These are phyloP conservation scores for Priapulus caudatus DNA, from an alignment of 2,888 invertebrate genomes.

Conservation along the genomic window DNA sequence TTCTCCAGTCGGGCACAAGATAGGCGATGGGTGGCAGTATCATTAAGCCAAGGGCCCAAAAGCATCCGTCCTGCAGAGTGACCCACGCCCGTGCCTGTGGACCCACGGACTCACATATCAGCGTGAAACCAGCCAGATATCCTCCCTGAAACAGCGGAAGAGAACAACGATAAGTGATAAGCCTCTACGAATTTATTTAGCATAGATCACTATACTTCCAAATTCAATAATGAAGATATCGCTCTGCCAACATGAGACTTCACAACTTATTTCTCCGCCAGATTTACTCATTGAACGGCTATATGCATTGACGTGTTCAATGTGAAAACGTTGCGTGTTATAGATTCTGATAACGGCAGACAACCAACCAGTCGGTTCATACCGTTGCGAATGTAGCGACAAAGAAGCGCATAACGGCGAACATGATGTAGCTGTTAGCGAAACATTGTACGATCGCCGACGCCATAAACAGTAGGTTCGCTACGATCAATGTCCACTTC, in stretches of 20 bases:
- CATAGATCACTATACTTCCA: too few species aligned
- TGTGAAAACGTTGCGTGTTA: too few species aligned
- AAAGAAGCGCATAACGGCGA: neutral
- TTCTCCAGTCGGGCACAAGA: neutral
- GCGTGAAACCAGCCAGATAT: neutral
- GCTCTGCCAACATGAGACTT: too few species aligned
- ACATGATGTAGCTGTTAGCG: neutral
- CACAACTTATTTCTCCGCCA: too few species aligned
- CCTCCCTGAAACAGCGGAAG: too few species aligned
- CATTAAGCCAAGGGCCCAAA: neutral
- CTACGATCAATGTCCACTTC: neutral
- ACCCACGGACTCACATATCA: neutral
- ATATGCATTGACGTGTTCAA: too few species aligned
- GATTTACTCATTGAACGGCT: too few species aligned
- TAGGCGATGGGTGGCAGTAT: neutral
- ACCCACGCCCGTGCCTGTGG: neutral
- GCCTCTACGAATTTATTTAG: too few species aligned
- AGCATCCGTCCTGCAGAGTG: neutral
- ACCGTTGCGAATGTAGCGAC: neutral
- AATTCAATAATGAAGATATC: too few species aligned
- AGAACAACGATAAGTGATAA: too few species aligned
- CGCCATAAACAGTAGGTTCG: neutral
- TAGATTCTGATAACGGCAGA: too few species aligned
- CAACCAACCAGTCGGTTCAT: too few species aligned
- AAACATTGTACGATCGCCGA: neutral